phyloP scores from a whole-genome alignment of 2,888 invertebrate species.

The Plutella xylostella region DNA sequence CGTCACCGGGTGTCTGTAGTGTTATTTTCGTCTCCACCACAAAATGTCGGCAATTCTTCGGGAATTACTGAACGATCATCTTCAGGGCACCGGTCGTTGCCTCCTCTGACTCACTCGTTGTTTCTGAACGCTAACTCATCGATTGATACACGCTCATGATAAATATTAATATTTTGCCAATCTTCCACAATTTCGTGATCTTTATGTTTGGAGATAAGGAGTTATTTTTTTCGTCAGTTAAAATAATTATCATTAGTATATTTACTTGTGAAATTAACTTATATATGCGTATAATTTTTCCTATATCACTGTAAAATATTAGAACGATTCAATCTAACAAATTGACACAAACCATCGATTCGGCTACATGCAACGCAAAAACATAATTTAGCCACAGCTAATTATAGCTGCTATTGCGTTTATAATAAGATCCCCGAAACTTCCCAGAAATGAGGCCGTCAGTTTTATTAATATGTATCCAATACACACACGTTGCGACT shows the following conservation, averaged over 20 bases:
- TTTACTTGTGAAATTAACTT: no score
- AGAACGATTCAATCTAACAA: no score
- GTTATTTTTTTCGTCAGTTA: no score
- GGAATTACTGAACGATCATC: constrained; percentile 54
- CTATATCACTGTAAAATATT: no score
- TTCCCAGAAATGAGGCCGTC: constrained; percentile 68
- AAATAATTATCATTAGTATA: no score
- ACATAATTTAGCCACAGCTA: constrained; percentile 65
- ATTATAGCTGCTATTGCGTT: constrained; percentile 70
- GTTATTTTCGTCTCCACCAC: constrained; percentile 59
- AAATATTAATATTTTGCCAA: no score
- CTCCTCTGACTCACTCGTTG: constrained; percentile 60
- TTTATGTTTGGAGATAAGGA: no score
- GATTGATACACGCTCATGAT: no score
- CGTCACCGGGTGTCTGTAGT: constrained; percentile 40
- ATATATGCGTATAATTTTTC: no score
- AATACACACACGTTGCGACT: constrained; percentile 34
- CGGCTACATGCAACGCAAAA: background rate
- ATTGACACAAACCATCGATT: background rate
- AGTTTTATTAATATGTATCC: constrained; percentile 70
- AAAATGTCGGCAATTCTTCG: constrained; percentile 57
- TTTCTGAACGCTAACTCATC: constrained; percentile 28
- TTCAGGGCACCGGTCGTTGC: constrained; percentile 55
- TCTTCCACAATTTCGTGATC: no score
- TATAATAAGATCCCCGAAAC: constrained; percentile 68